Evolutionary conservation across 2,888 invertebrate species (phyloP), one percentile per base, ranked within the genome.

Genomic region (Drosophila leonis): DNA sequence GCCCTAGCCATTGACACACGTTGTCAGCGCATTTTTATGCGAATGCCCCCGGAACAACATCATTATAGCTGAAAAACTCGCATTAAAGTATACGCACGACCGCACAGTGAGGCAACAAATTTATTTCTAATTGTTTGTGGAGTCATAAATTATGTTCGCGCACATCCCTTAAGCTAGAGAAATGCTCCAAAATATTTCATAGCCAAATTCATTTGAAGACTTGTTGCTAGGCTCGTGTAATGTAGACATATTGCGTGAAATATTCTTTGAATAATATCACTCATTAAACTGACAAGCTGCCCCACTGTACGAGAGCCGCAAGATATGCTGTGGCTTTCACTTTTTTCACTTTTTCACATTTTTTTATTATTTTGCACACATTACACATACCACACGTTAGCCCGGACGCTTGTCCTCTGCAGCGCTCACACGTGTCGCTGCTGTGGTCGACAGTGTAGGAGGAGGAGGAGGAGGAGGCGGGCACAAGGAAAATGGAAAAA

Each of bases 371-470:
- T 46, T 41, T 65, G 46, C 62, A 65, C 62, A 69, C 55, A 79
- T 81, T 59, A 71, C 83, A 79, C 86, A 83, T 79, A 74, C 86
- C 81, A 74, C 79, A 80, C 68, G 75, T 78, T 69, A 65, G 52
- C 72, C 31, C 54, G 63, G 33, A 41, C 44, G 41, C 35, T 29
- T 48, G 29, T 48, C 29, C 29, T 48, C 46, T 24, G 24, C 51
- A n/a, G n/a, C 51, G 33, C 44, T 52, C 60, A 66, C 66, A 71
- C 78, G 71, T 66, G 76, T 49, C 70, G 70, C 57, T 65, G 71
- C 51, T 71, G 72, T 51, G 75, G 66, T 54, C 61, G 44, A 31
- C 62, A n/a, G 20, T 2, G 18, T 4, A 1, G n/a, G 20, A 2
- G 6, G 4, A 1, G 27, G 10, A 10, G 9, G 20, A 9, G 1